These are phyloP conservation scores for Verasper variegatus DNA, from an alignment of 2,113 vertebrate genomes.

Conservation along the genomic window DNA sequence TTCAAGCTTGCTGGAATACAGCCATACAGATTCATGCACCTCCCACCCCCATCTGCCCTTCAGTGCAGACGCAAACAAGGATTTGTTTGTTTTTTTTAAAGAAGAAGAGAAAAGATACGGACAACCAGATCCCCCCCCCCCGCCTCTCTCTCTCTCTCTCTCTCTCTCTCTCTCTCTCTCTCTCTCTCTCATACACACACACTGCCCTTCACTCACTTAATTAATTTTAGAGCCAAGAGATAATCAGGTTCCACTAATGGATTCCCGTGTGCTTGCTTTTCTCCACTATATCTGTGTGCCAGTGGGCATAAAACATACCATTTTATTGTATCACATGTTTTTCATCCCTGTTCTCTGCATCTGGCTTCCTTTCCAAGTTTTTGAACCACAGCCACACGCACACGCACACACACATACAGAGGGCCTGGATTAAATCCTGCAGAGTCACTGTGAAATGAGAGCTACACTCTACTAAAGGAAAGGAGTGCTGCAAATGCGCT, in stretches of 20 bases:
- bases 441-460: slow-evolving; percentile 62
- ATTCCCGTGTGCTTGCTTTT: slow-evolving; percentile 73
- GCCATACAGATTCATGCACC: slow-evolving; percentile 37
- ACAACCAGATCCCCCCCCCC: slow-evolving; percentile 57
- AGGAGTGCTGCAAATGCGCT: slow-evolving; percentile 17
- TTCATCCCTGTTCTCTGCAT: slow-evolving; percentile 32
- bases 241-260: slow-evolving; percentile 85
- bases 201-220: slow-evolving; percentile 70
- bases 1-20: slow-evolving; percentile 49
- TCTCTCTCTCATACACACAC: slow-evolving; percentile 6
- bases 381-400: slow-evolving; percentile 20
- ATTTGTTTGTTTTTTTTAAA: slow-evolving; percentile 56
- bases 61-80: slow-evolving; percentile 58
- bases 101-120: slow-evolving; percentile 11
- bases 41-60: slow-evolving; percentile 64
- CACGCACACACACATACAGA: slow-evolving; percentile 8
- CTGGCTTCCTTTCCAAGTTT: slow-evolving; percentile 51
- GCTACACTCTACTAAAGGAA: slow-evolving; percentile 17
- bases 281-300: slow-evolving; percentile 68
- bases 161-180: slow-evolving; percentile 8
- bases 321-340: slow-evolving; percentile 69
- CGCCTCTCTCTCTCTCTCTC: slow-evolving; percentile 1
- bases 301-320: slow-evolving; percentile 71
- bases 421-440: slow-evolving; percentile 62
- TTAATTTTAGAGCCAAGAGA: slow-evolving; percentile 81